Conservation (phyloP, 1,140 invertebrate genomes). For the Drosophila nebulosa region DNA sequence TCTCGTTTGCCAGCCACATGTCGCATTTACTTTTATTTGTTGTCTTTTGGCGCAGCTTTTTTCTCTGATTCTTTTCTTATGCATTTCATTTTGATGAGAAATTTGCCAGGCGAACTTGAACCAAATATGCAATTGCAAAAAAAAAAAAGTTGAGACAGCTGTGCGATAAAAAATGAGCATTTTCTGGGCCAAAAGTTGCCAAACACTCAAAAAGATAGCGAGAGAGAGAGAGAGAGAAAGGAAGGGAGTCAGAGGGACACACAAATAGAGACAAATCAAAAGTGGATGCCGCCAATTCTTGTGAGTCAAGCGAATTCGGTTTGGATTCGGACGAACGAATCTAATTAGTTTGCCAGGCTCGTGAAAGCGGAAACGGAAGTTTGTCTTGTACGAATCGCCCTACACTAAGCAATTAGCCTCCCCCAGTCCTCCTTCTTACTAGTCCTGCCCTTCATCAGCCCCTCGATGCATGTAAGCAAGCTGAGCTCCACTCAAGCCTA, state of each 20-base stretch:
- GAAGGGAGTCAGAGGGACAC: too few relatives aligned
- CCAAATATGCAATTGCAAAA: constrained; percentile 55
- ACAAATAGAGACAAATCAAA: constrained; percentile 55
- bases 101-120: constrained; percentile 65
- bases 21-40: constrained; percentile 68
- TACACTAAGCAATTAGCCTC: constrained; percentile 63
- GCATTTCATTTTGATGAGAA: constrained; percentile 57
- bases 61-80: constrained; percentile 21
- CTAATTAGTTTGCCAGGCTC: constrained; percentile 69
- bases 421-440: neutral
- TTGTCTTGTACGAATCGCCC: constrained; percentile 41
- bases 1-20: constrained; percentile 64
- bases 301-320: neutral
- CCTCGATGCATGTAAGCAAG: constrained; percentile 62
- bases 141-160: constrained; percentile 21
- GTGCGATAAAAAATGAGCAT: constrained; percentile 36
- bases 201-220: too few relatives aligned
- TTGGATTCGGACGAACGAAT: constrained; percentile 55
- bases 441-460: neutral
- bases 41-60: constrained; percentile 63
- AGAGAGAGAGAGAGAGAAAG: too few relatives aligned
- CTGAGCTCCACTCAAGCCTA: constrained; percentile 54
- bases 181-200: constrained; percentile 30
- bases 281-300: constrained; percentile 49
- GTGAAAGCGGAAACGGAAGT: constrained; percentile 60